A percentile compares a stretch with the other conserved stretches of the same genome.
Conservation (phyloP, 2,113 vertebrate genomes). For the Corythaixoides concolor region DNA sequence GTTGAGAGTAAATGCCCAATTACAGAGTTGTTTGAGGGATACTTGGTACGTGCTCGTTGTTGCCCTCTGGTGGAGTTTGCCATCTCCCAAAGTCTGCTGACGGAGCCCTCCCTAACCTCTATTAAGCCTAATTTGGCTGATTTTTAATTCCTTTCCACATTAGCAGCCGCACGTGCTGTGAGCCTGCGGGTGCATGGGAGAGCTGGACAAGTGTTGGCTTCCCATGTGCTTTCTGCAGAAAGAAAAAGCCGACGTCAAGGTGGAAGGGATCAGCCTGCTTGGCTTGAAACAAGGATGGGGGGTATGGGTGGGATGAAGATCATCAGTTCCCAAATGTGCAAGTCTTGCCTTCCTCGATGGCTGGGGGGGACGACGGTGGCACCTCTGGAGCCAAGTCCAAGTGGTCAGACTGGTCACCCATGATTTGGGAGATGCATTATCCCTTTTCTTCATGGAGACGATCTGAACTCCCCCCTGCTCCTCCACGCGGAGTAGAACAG, state of each 20-base stretch:
- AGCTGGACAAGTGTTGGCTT: not conserved
- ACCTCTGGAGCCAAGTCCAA: not conserved
- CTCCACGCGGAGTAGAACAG: accelerated
- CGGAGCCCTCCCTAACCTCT: not conserved
- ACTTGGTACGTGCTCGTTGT: accelerated
- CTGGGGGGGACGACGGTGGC: accelerated
- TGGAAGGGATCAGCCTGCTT: not conserved
- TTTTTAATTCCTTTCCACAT: not conserved
- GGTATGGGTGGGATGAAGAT: not conserved
- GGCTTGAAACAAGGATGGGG: not conserved
- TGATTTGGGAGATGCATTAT: accelerated
- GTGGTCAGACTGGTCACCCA: accelerated
- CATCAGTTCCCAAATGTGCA: not conserved
- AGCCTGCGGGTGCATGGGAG: not conserved
- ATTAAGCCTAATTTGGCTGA: not conserved
- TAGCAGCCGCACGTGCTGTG: accelerated
- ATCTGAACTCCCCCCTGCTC: not conserved
- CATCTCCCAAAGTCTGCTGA: not conserved
- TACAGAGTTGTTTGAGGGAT: not conserved
- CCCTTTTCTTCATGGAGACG: not conserved
- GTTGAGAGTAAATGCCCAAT: not conserved
- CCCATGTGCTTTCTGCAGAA: not conserved
- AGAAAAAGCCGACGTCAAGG: not conserved
- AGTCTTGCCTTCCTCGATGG: not conserved
- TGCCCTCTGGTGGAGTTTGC: not conserved